These are phyloP conservation scores for Caligus rogercresseyi DNA, from an alignment of 1,140 invertebrate species.

Conservation along the genomic window DNA sequence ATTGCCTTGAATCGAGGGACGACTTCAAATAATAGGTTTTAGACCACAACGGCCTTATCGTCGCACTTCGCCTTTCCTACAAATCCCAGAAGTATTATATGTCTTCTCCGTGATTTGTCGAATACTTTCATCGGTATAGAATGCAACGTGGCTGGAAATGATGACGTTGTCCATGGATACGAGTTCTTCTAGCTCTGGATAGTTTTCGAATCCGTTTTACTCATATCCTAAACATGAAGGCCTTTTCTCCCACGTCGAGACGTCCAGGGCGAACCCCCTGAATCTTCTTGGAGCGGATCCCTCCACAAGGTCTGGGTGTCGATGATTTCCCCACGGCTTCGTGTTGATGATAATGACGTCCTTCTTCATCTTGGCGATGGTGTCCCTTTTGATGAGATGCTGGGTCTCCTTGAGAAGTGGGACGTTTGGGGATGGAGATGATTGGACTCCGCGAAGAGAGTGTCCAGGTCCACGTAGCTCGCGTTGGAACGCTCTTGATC, in stretches of 20 bases:
- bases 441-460: conserved; percentile 8
- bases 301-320: conserved; percentile 9
- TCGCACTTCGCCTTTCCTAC: not conserved
- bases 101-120: conserved; percentile 19
- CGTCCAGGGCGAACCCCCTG: not conserved
- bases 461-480: conserved; percentile 11
- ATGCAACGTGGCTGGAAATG: conserved; percentile 18
- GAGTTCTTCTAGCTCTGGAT: conserved; percentile 14
- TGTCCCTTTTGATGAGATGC: conserved; percentile 16
- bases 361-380: conserved; percentile 15
- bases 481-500: conserved; percentile 12
- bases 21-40: no score
- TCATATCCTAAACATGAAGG: conserved; percentile 19
- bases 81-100: conserved; percentile 12
- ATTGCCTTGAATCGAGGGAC: no score
- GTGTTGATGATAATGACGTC: conserved; percentile 18
- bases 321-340: not conserved
- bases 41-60: conserved; percentile 14
- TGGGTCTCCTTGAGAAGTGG: conserved; percentile 13
- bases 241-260: conserved; percentile 16
- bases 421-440: conserved; percentile 20
- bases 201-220: conserved; percentile 6
- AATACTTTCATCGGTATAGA: conserved; percentile 19
- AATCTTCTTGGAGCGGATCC: not conserved
- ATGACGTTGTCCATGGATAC: conserved; percentile 13